Evolutionary conservation across 2,113 vertebrate genomes (phyloP).

Genomic region (Bos javanicus): DNA sequence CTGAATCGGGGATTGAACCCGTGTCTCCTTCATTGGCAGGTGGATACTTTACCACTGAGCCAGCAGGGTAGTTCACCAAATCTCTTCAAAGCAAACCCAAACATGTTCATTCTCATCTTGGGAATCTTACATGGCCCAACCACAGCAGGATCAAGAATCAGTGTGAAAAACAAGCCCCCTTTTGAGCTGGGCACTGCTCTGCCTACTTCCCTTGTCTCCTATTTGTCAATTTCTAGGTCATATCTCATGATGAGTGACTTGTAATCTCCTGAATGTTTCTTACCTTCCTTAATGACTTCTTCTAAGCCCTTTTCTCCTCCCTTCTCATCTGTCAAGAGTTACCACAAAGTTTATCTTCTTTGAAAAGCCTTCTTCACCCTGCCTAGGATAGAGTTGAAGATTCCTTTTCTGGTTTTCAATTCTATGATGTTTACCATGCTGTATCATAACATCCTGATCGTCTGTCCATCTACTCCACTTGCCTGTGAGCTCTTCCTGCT

Average conservation of each 20-base stretch:
- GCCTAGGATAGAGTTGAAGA: neutral
- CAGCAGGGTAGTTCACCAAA: neutral
- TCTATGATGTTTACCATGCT: fast-evolving
- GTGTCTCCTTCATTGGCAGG: neutral
- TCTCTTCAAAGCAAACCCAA: neutral
- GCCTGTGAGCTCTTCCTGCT: neutral
- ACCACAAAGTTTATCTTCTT: neutral
- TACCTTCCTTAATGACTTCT: neutral
- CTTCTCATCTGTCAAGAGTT: neutral
- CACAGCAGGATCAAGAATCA: neutral
- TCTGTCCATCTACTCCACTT: neutral
- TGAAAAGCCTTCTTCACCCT: neutral
- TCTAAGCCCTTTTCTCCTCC: neutral
- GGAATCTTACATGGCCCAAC: neutral
- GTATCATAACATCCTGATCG: fast-evolving
- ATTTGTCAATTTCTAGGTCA: neutral
- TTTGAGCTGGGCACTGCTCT: neutral
- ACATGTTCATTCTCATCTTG: neutral
- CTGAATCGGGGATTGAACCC: neutral
- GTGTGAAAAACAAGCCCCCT: fast-evolving
- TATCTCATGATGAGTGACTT: neutral
- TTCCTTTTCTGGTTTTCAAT: neutral
- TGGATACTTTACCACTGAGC: neutral
- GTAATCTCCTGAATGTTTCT: neutral
- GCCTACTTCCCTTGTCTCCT: neutral